Conservation (phyloP, 2,888 invertebrate species). For the Tortrix viridana region DNA sequence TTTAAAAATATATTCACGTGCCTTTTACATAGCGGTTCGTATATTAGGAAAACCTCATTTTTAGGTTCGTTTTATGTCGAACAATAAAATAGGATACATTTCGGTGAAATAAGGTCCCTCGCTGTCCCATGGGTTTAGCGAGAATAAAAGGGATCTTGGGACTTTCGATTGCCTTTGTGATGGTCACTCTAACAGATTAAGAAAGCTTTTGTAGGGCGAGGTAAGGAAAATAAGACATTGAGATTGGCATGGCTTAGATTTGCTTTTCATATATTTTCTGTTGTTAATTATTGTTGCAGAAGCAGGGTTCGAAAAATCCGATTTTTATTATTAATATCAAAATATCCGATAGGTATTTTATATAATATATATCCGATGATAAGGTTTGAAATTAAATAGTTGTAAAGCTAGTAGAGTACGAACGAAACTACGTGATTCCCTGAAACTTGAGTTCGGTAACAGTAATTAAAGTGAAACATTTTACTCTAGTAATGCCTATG, state of each 20-base stretch:
- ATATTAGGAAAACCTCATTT: neutral
- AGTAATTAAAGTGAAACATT: no score
- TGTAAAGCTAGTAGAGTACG: no score
- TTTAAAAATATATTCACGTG: no score
- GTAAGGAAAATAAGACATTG: slow-evolving; percentile 9
- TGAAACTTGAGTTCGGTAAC: no score
- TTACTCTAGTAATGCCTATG: no score
- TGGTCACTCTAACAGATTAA: slow-evolving; percentile 14
- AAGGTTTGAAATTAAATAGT: no score
- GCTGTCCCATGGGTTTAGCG: slow-evolving; percentile 1
- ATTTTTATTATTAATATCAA: no score
- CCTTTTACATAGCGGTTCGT: no score
- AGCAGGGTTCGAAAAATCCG: no score
- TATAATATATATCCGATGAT: no score
- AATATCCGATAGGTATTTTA: no score
- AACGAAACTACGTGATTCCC: no score
- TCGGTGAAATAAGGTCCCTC: slow-evolving; percentile 11
- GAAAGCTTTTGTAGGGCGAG: slow-evolving; percentile 3
- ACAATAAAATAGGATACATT: slow-evolving; percentile 19
- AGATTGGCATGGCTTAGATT: slow-evolving; percentile 2
- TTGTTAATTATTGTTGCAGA: neutral
- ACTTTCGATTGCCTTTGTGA: slow-evolving; percentile 27
- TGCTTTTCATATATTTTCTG: neutral
- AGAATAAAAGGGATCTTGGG: slow-evolving; percentile 11
- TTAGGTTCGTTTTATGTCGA: slow-evolving; percentile 7